Evolutionary conservation across 2,888 invertebrate species (phyloP).

Genomic region (Rhimphoctona megacephalus): DNA sequence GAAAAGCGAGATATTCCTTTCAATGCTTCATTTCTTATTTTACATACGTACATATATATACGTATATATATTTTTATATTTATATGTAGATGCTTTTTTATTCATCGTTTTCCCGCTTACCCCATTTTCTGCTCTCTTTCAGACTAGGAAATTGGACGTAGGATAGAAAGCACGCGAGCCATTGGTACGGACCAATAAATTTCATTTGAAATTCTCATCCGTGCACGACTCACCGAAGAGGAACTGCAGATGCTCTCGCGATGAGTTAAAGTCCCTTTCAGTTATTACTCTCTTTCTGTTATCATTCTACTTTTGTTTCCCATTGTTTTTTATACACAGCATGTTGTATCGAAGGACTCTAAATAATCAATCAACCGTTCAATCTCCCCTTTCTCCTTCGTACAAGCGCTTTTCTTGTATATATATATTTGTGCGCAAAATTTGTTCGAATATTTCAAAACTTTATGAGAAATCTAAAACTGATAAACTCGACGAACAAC

Average conservation of each 20-base stretch:
- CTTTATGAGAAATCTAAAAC: background rate
- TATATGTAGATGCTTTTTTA: background rate
- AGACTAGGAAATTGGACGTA: constrained; percentile 57
- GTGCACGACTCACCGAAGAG: constrained; percentile 47
- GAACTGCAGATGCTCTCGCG: constrained; percentile 61
- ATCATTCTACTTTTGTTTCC: constrained; percentile 41
- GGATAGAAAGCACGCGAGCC: constrained; percentile 53
- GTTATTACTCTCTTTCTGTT: constrained; percentile 33
- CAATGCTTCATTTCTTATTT: constrained; percentile 8
- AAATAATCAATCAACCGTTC: background rate
- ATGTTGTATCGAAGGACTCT: background rate
- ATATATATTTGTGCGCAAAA: background rate
- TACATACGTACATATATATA: background rate
- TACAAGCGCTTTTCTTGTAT: background rate
- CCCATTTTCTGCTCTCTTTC: constrained; percentile 40
- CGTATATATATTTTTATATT: background rate
- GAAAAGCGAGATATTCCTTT: constrained; percentile 56
- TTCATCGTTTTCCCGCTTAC: constrained; percentile 13
- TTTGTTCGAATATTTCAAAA: background rate
- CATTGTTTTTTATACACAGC: background rate
- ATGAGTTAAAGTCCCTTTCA: constrained; percentile 25
- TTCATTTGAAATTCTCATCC: constrained; percentile 65
- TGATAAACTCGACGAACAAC: background rate
- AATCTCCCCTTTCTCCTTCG: background rate
- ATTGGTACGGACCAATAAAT: constrained; percentile 59